A percentile compares a stretch with the other conserved stretches of the same genome.
Conservation (phyloP, 2,888 invertebrate species). For the Cephus rjabovi region DNA sequence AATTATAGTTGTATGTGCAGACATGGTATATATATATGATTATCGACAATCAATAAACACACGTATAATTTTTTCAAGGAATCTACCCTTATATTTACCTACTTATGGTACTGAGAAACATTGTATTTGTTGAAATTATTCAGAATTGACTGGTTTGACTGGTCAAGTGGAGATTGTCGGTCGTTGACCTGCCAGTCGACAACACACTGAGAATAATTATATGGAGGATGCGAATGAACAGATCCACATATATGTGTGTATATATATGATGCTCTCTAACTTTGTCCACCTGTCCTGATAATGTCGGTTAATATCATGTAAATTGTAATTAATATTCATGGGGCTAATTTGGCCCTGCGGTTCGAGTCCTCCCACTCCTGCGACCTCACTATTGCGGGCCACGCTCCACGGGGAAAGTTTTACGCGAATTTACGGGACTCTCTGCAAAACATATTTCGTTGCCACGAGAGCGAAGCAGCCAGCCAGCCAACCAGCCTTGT, state of each 20-base stretch:
- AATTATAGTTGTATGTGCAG: not conserved
- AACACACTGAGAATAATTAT: not conserved
- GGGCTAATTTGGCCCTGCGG: constrained; percentile 52
- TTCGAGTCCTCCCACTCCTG: constrained; percentile 30
- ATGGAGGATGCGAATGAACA: not conserved
- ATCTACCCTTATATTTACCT: not conserved
- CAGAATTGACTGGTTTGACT: not conserved
- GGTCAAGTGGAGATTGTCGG: not conserved
- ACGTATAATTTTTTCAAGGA: not conserved
- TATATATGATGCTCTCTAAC: constrained; percentile 30
- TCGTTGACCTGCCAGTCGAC: not conserved
- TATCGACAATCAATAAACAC: not conserved
- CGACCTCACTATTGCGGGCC: not conserved
- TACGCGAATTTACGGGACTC: constrained; percentile 56
- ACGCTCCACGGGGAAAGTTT: constrained; percentile 42
- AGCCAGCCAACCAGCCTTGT: too few relatives aligned
- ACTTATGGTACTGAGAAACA: not conserved
- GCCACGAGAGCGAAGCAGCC: too few relatives aligned
- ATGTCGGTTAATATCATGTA: constrained; percentile 64
- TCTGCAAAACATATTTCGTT: constrained; percentile 48
- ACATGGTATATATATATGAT: not conserved
- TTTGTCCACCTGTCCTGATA: constrained; percentile 59
- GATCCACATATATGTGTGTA: not conserved
- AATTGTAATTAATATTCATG: constrained; percentile 65
- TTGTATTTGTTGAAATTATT: not conserved